These are phyloP conservation scores for Pseudochirops corinnae DNA, from an alignment of 2,797 vertebrate genomes.

Conservation along the genomic window DNA sequence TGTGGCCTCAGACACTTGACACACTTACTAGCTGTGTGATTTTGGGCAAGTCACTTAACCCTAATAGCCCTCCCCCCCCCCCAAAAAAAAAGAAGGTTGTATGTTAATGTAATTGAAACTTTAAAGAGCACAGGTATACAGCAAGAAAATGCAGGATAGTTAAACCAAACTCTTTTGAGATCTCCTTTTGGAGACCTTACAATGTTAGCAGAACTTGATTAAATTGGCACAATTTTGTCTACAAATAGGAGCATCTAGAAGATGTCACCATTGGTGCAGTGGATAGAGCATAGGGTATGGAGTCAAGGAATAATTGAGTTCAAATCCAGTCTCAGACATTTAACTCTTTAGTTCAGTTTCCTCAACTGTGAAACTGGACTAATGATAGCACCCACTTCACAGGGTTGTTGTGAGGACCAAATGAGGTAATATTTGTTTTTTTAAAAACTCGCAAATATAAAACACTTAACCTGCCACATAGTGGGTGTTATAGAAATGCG, in stretches of 20 bases:
- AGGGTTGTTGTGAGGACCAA: neutral
- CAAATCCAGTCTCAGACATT: neutral
- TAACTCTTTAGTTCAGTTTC: neutral
- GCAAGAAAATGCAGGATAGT: slow-evolving; percentile 52
- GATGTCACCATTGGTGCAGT: neutral
- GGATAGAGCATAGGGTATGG: neutral
- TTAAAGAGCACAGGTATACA: slow-evolving; percentile 53
- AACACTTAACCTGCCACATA: neutral
- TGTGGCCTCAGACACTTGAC: no score
- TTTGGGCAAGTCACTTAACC: no score
- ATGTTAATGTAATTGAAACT: slow-evolving; percentile 50
- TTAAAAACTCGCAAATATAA: neutral
- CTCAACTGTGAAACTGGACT: neutral
- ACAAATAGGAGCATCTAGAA: neutral
- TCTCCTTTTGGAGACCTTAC: neutral
- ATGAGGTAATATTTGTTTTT: neutral
- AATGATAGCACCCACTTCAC: neutral
- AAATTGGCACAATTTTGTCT: neutral
- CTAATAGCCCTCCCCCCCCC: no score
- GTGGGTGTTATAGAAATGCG: neutral
- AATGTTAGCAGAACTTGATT: neutral
- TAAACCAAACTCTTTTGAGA: neutral
- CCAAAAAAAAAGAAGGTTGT: slow-evolving; percentile 19
- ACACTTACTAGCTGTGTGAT: no score
- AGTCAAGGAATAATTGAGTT: neutral